These are phyloP conservation scores for Anas georgica DNA, from an alignment of 2,797 vertebrate species.

Conservation along the genomic window DNA sequence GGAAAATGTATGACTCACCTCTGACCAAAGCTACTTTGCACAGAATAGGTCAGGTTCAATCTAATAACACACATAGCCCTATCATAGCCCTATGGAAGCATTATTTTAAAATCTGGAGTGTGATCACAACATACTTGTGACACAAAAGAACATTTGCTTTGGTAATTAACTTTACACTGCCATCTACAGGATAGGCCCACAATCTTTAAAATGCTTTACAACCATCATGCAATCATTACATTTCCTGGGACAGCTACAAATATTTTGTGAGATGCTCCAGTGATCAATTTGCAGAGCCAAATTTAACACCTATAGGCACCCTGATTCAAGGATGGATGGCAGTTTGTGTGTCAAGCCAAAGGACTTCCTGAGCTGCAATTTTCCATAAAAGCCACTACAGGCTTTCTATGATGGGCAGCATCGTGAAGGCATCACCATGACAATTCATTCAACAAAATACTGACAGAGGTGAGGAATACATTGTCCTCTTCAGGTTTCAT, in stretches of 20 bases:
- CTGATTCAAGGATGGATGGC: background rate
- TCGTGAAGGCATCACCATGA: background rate
- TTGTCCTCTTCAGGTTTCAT: background rate
- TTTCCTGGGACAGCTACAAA: background rate
- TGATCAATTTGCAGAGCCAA: background rate
- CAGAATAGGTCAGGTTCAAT: constrained; percentile 12
- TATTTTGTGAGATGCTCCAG: background rate
- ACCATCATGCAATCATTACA: background rate
- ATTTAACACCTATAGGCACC: background rate
- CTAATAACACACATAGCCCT: background rate
- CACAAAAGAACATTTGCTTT: constrained; percentile 29
- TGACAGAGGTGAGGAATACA: background rate
- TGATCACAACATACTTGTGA: constrained; percentile 30
- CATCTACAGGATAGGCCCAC: constrained; percentile 50
- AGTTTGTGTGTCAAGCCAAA: background rate
- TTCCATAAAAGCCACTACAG: background rate
- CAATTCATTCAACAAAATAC: background rate
- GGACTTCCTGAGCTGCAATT: background rate
- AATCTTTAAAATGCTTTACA: constrained; percentile 7
- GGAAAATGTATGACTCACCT: constrained; percentile 13
- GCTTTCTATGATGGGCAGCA: background rate
- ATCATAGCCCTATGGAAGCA: background rate
- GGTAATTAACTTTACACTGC: constrained; percentile 68
- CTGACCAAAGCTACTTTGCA: background rate
- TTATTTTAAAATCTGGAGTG: constrained; percentile 23